Evolutionary conservation across 1,140 invertebrate species (phyloP).

Genomic region (Lycorma delicatula): DNA sequence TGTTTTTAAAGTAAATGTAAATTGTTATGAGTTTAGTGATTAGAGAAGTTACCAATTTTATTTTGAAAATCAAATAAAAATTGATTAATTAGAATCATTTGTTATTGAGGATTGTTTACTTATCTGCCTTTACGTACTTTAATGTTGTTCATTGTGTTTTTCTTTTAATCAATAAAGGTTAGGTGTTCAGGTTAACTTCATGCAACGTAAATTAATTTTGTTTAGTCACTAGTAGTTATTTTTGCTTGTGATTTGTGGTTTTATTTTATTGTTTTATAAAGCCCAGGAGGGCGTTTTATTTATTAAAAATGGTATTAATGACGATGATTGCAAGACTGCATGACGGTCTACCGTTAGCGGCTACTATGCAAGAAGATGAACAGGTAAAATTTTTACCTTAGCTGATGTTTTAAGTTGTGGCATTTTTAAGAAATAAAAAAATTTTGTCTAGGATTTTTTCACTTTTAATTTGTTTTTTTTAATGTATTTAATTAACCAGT

Average conservation of each 20-base stretch:
- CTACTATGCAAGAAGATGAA: constrained; percentile 97
- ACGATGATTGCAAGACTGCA: constrained; percentile 94
- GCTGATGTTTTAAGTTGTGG: not conserved
- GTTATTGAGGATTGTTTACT: too few relatives aligned
- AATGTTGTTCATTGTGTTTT: too few relatives aligned
- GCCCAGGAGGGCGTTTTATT: too few relatives aligned
- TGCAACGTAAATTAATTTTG: too few relatives aligned
- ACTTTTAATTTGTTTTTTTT: not conserved
- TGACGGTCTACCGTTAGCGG: constrained; percentile 91
- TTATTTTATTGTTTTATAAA: too few relatives aligned
- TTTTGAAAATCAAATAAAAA: not conserved
- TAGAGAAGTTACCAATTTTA: not conserved
- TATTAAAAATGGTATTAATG: constrained; percentile 83
- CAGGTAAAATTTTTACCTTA: constrained; percentile 54
- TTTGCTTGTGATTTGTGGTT: too few relatives aligned
- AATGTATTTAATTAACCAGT: not conserved
- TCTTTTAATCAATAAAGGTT: too few relatives aligned
- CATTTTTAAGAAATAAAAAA: not conserved
- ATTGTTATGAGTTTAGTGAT: not conserved
- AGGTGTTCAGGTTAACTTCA: too few relatives aligned
- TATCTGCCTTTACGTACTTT: too few relatives aligned
- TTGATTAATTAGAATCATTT: not conserved
- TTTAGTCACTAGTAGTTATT: too few relatives aligned
- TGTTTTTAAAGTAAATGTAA: not conserved
- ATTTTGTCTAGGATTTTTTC: not conserved